These are phyloP conservation scores for Serinus canaria DNA, from an alignment of 2,113 vertebrate genomes.

Conservation along the genomic window DNA sequence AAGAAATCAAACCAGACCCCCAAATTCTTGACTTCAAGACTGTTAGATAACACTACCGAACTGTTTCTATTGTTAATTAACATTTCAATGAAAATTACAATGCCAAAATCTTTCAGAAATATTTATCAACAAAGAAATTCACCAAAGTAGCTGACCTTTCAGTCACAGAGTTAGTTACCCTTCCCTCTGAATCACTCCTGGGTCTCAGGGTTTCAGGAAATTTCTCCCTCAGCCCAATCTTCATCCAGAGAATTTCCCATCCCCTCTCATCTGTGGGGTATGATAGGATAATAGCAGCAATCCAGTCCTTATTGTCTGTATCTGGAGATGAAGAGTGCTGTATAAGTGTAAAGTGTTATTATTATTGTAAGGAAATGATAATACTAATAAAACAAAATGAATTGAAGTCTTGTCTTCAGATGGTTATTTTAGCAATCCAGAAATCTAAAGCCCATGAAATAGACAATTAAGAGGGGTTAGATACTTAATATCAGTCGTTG, in stretches of 20 bases:
- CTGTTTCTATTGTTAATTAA: not conserved
- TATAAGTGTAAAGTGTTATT: slow-evolving; percentile 49
- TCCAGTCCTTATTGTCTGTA: slow-evolving; percentile 25
- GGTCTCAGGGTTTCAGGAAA: not conserved
- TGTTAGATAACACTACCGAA: not conserved
- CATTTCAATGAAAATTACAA: not conserved
- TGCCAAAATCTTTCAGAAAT: not conserved
- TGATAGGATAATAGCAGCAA: slow-evolving; percentile 30
- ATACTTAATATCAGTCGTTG: slow-evolving; percentile 70
- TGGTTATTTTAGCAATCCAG: slow-evolving; percentile 77
- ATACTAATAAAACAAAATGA: slow-evolving; percentile 75
- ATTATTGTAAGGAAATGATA: slow-evolving; percentile 71
- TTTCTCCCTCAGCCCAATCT: not conserved
- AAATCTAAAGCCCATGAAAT: slow-evolving; percentile 76
- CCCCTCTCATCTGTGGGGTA: not conserved
- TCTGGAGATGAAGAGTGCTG: slow-evolving; percentile 23
- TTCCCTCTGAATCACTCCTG: not conserved
- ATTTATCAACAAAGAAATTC: not conserved
- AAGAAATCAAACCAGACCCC: not conserved
- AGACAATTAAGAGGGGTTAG: slow-evolving; percentile 77
- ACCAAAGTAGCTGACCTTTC: not conserved
- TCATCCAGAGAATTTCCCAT: not conserved
- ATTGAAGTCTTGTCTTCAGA: slow-evolving; percentile 71
- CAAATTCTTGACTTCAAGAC: not conserved
- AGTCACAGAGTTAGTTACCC: not conserved